Conservation (phyloP, 2,797 vertebrate genomes). For the Phataginus tetradactyla region DNA sequence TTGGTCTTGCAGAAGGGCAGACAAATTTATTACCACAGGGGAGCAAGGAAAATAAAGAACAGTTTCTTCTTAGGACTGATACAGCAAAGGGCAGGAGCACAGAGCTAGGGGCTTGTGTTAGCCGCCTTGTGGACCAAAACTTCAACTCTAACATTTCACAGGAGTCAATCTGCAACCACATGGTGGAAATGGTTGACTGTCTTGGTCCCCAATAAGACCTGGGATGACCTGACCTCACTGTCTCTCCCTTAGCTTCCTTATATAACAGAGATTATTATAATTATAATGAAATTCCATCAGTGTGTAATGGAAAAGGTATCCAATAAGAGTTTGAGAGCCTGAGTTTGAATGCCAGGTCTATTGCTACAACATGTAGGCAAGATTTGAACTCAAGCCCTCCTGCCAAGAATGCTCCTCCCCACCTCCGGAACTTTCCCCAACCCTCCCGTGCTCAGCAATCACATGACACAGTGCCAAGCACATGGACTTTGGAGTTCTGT, state of each 20-base stretch:
- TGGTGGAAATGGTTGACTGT: not conserved
- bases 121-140: not conserved
- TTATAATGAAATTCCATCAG: not conserved
- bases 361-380: not conserved
- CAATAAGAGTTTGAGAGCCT: not conserved
- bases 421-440: not conserved
- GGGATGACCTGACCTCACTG: too few relatives aligned
- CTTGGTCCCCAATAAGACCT: not conserved
- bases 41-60: not conserved
- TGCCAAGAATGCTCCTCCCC: not conserved
- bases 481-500: not conserved
- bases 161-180: not conserved
- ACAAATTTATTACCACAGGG: conserved; percentile 4
- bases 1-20: not conserved
- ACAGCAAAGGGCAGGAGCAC: not conserved
- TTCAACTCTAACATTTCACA: not conserved
- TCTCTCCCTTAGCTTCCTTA: not conserved
- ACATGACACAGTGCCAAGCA: not conserved
- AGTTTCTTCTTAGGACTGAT: not conserved
- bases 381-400: not conserved
- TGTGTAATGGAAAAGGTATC: not conserved
- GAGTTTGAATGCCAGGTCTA: not conserved
- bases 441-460: not conserved
- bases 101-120: not conserved
- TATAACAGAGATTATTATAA: not conserved